A percentile compares a stretch with the other conserved stretches of the same genome.
These are phyloP conservation scores for Melanostoma scalare DNA, from an alignment of 2,888 invertebrate genomes.

Conservation along the genomic window DNA sequence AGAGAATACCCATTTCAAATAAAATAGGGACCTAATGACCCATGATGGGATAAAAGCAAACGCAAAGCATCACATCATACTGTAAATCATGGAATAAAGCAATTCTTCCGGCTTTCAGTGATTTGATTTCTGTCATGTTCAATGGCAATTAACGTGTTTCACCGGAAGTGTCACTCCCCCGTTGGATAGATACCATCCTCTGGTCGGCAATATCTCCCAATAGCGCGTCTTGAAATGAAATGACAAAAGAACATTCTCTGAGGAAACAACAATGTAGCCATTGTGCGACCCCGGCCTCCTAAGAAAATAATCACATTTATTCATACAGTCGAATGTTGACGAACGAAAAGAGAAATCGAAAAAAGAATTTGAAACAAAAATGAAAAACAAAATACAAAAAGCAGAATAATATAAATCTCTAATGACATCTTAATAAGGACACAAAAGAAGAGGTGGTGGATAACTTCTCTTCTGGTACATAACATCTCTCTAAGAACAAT, in stretches of 20 bases:
- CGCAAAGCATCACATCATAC: constrained; percentile 48
- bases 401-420: constrained; percentile 51
- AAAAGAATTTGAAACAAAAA: constrained; percentile 37
- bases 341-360: constrained; percentile 20
- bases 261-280: constrained; percentile 38
- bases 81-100: constrained; percentile 57
- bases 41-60: constrained; percentile 70
- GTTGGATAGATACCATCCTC: background rate
- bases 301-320: constrained; percentile 41
- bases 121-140: constrained; percentile 69
- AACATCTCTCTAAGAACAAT: background rate
- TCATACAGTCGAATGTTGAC: constrained; percentile 48
- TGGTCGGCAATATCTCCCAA: constrained; percentile 40
- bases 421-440: constrained; percentile 62
- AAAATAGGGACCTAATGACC: constrained; percentile 66
- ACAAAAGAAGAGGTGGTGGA: constrained; percentile 23
- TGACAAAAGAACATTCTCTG: constrained; percentile 49
- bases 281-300: constrained; percentile 10
- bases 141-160: constrained; percentile 70
- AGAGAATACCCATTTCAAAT: constrained; percentile 66
- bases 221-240: constrained; percentile 6
- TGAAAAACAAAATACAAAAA: constrained; percentile 27
- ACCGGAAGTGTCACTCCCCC: constrained; percentile 54
- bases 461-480: constrained; percentile 29
- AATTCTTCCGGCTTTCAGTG: constrained; percentile 62